Conservation (phyloP, 2,888 invertebrate genomes). For the Morpho deidamia region DNA sequence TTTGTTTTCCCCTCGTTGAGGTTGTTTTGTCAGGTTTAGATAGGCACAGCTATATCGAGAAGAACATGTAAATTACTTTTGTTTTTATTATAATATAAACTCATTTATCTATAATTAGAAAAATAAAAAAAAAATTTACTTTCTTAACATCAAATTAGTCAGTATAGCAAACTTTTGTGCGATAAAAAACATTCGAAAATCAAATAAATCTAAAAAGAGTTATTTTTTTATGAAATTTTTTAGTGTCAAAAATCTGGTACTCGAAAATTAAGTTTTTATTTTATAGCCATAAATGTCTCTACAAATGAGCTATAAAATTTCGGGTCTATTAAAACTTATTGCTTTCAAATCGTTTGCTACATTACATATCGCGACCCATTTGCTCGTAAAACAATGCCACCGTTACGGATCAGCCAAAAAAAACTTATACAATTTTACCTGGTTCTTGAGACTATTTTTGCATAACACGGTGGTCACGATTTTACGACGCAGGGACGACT, state of each 20-base stretch:
- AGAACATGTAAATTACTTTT: constrained; percentile 11
- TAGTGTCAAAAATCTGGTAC: constrained; percentile 31
- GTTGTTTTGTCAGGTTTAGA: constrained; percentile 9
- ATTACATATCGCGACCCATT: constrained; percentile 72
- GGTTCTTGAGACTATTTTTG: constrained; percentile 49
- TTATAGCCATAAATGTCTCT: constrained; percentile 69
- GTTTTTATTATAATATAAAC: constrained; percentile 29
- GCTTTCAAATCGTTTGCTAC: constrained; percentile 62
- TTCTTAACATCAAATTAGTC: too few relatives aligned
- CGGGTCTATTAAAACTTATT: constrained; percentile 71
- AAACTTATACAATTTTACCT: constrained; percentile 46
- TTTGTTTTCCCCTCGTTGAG: constrained; percentile 10
- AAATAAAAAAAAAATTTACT: too few relatives aligned
- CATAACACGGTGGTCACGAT: constrained; percentile 46
- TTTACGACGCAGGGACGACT: constrained; percentile 67
- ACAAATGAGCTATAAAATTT: constrained; percentile 67
- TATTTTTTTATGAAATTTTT: too few relatives aligned
- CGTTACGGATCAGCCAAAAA: constrained; percentile 53
- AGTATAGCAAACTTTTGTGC: too few relatives aligned
- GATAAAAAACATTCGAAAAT: too few relatives aligned
- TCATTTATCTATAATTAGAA: too few relatives aligned
- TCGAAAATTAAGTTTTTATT: constrained; percentile 55
- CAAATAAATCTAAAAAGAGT: too few relatives aligned
- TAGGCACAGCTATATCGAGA: constrained; percentile 4
- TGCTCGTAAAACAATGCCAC: constrained; percentile 63